Base-by-base conservation (phyloP, 2,113 vertebrate species). In the Myocastor coypus region DNA sequence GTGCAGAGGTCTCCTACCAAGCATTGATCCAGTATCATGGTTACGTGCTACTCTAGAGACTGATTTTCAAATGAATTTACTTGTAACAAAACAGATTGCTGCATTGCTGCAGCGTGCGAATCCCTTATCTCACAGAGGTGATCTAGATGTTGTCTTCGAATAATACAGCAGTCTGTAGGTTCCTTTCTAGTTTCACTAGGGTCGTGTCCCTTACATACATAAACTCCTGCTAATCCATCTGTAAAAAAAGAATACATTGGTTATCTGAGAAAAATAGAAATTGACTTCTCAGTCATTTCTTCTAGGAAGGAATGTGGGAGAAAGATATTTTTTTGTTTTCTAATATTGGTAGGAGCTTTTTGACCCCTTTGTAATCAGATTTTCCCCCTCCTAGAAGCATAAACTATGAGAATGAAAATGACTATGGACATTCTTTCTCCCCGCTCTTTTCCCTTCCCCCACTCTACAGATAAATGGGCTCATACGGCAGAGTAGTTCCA, bases 41-140 rank as follows among this genome's bases (percentile, higher is more conserved):
- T 94, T 91, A 86, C 83, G 81, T 40, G 63, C 30, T 95, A 92
- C 59, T 88, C 8, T 52, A 90, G 87, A 71, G 94, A 91, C 14
- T 96, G 69, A 93, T 93, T 94, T 96, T 81, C 71, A 94, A 90
- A 93, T 94, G 94, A 93, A 95, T 94, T 88, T 94, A 92, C 82
- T 95, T 96, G 42, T 64, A 83, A 93, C 42, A 66, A 46, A 90
- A 75, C 24, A 85, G 50, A 55, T 68, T 95, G 59, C 59, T 84
- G 69, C 87, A 92, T 40, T 40, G 69, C 89, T 32, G 42, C 32
- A 57, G 42, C 32, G 52, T 28, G n/a, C 61, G 55, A 52, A 46
- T 75, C 83, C 88, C 71, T 37, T 71, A 69, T 68, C 24, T 22
- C 4, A 52, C 5, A 3, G 8, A 91, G 61, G 9, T 69, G 75